Base-by-base conservation (phyloP, 2,113 vertebrate genomes). In the Lucifuga dentata region DNA sequence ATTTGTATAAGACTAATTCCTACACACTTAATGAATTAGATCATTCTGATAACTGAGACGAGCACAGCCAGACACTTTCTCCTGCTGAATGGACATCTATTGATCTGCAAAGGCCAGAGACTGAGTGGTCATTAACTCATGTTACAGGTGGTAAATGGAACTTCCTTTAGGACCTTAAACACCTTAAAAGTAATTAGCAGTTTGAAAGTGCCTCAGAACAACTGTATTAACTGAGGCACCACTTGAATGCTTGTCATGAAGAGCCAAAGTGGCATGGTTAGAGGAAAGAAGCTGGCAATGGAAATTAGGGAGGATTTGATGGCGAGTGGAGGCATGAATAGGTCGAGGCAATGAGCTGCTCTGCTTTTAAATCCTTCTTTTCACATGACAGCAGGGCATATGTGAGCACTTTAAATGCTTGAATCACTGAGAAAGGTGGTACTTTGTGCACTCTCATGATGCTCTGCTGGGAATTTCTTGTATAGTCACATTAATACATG, bases 371-470 rank as follows among this genome's bases (percentile, higher is more conserved):
- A 53, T 40, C 8, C 1, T 5, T 13, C 33, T 5, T 58, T 58
- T 40, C 21, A n/a, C n/a, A n/a, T n/a, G 11, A 51, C 55, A 49
- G 40, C 45, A 52, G 38, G 43, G 24, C 45, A 41, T 51, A 62
- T 69, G 61, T 64, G 20, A 76, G 40, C 41, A 62, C 61, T 57
- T 71, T 74, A 62, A 73, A 68, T 20, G 44, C 52, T 36, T 55
- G 50, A 63, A 65, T 64, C 40, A 32, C 41, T 15, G 13, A 56
- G 46, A 52, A 65, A 76, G 23, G 62, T 45, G 46, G 24, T 21
- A 26, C 76, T 74, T 64, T 20, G 32, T 73, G 45, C 19, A 23
- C 44, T 5, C 20, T 16, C 35, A n/a, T 38, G 33, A 26, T 11
- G 15, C 11, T 44, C 29, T 39, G 56, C 13, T 8, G 13, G 32